Conservation (phyloP, 2,888 invertebrate genomes). For the Clusia tigrina region DNA sequence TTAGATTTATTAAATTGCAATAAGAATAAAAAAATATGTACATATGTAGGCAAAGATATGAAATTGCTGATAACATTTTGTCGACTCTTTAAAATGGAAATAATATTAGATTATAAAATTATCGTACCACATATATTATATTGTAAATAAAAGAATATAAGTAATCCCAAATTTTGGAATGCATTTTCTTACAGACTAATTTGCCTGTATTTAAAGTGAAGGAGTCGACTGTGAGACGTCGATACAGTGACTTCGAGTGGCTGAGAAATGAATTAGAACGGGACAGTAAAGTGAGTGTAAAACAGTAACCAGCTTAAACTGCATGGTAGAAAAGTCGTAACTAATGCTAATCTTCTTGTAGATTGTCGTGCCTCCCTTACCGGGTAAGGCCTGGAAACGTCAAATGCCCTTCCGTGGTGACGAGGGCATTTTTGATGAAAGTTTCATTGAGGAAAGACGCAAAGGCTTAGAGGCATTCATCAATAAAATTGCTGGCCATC, state of each 20-base stretch:
- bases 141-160: too few species aligned
- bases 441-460: conserved; percentile 98
- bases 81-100: too few species aligned
- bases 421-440: conserved; percentile 99
- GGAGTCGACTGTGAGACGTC: conserved; percentile 94
- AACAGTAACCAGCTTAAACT: background rate
- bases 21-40: too few species aligned
- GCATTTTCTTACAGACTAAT: conserved; percentile 84
- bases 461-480: conserved; percentile 98
- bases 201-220: conserved; percentile 99
- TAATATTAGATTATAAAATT: too few species aligned
- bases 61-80: too few species aligned
- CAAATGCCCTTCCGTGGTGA: conserved; percentile 98
- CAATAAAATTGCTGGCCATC: conserved; percentile 99
- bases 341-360: conserved; percentile 58
- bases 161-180: too few species aligned
- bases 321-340: background rate
- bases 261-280: conserved; percentile 97
- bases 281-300: conserved; percentile 88
- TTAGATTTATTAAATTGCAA: too few species aligned
- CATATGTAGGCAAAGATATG: too few species aligned
- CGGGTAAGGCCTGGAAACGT: conserved; percentile 98
- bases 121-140: too few species aligned
- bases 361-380: conserved; percentile 98
- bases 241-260: conserved; percentile 99